phyloP scores from a whole-genome alignment of 2,888 invertebrate species.

The Diarsia mendica region DNA sequence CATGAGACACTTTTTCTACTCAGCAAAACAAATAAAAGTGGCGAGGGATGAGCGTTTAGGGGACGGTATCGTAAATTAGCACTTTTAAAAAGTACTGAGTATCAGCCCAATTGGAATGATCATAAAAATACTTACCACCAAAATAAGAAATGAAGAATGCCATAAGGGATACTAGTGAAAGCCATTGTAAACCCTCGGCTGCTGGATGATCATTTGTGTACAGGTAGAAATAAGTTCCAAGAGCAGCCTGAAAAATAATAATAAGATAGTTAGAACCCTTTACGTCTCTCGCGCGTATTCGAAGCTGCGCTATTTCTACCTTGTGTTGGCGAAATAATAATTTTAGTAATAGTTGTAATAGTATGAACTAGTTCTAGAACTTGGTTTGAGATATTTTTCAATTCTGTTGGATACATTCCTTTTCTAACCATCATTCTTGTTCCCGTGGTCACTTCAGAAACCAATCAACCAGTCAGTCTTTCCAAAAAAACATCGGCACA shows the following conservation, averaged over 20 bases:
- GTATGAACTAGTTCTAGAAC: no score
- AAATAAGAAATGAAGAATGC: conserved; percentile 73
- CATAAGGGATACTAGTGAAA: conserved; percentile 72
- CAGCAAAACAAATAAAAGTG: no score
- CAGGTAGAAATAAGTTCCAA: conserved; percentile 75
- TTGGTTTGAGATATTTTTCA: background rate
- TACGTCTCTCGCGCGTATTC: no score
- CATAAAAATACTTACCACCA: conserved; percentile 67
- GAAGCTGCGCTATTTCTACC: no score
- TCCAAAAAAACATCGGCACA: background rate
- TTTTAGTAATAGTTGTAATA: no score
- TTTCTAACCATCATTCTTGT: background rate
- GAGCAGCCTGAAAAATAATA: conserved; percentile 64
- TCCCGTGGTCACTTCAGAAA: background rate
- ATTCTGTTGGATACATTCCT: background rate
- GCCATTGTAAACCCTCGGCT: conserved; percentile 68
- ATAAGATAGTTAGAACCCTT: no score
- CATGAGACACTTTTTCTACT: no score
- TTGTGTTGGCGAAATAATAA: no score
- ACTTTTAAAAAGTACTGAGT: no score
- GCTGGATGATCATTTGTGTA: conserved; percentile 52
- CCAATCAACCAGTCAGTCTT: background rate
- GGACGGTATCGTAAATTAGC: no score
- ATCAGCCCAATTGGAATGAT: no score
- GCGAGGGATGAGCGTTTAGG: no score